Percentiles rank a stretch among this genome's conserved stretches.
phyloP scores from a whole-genome alignment of 2,113 vertebrate genomes.

The Nipponia nippon region DNA sequence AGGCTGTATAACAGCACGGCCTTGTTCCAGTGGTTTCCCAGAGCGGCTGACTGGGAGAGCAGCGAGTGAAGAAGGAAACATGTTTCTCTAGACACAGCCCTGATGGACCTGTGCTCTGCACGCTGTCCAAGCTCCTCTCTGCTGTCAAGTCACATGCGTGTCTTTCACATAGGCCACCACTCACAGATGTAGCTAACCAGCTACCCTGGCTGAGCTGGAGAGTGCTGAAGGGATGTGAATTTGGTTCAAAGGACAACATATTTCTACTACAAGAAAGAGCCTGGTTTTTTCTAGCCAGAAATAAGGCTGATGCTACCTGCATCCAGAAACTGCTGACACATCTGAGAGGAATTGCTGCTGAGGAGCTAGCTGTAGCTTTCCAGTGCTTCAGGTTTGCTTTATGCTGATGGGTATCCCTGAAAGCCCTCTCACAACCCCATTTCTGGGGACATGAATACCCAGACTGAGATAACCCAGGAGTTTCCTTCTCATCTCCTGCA shows the following conservation, averaged over 20 bases:
- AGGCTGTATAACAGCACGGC: neutral
- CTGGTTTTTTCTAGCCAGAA: neutral
- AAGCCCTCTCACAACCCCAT: neutral
- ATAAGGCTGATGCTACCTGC: neutral
- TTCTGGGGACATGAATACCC: neutral
- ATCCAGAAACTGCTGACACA: neutral
- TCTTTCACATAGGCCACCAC: neutral
- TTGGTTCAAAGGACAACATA: neutral
- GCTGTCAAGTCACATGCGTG: fast-evolving
- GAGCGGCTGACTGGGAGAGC: neutral
- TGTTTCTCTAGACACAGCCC: neutral
- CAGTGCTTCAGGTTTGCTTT: neutral
- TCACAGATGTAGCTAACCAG: fast-evolving
- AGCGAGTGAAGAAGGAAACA: neutral
- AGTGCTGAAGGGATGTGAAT: neutral
- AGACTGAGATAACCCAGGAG: neutral
- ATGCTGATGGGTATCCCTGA: neutral
- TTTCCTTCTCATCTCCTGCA: neutral
- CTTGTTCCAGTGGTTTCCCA: neutral
- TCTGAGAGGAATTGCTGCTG: neutral
- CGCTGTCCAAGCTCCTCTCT: neutral
- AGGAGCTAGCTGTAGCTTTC: neutral
- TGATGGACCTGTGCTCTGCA: neutral
- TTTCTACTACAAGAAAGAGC: neutral
- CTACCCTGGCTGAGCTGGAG: neutral